Evolutionary conservation across 2,113 vertebrate genomes (phyloP), one percentile per base, ranked within the genome.

Genomic region (Cacatua alba): DNA sequence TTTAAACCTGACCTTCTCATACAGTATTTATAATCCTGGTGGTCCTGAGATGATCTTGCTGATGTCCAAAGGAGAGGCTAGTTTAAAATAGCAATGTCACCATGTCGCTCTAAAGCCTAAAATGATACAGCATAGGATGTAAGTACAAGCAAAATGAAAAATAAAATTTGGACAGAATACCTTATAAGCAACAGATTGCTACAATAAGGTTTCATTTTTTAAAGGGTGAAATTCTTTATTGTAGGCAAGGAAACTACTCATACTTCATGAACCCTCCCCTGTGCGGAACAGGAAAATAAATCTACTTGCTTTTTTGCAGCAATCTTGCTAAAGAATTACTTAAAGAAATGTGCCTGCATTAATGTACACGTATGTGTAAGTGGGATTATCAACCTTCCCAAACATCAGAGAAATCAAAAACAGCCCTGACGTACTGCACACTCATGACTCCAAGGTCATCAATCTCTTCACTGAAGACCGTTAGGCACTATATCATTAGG

Each of bases 1-100:
- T 90, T 96, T 97, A 98, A 97, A 98, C 97, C 96, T 97, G 97
- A 98, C 97, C 96, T 98, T 98, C 95, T 98, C 97, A 92, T 96
- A 94, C 96, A 97, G 97, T 97, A 97, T 98, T 97, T 98, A 96
- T 97, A 98, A 97, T 97, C 94, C 95, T 87, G 90, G 95, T 95
- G 96, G 96, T 97, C 93, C 96, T 91, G 93, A 93, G 88, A 93
- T 90, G 91, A 96, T 96, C 95, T 96, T 31, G 3, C 82, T 87
- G 84, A 92, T 92, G 92, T 63, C 92, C 91, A 93, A 72, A 97
- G 92, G 88, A 96, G 90, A 92, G 76, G 75, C 71, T 72, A 87
- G 94, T 97, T 98, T 97, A 97, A 97, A 98, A 98, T 97, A 98
- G 97, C 96, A 82, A 19, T 82, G 94, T 96, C 90, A 95, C 90